Evolutionary conservation across 2,113 vertebrate genomes (phyloP).

Genomic region (Charadrius vociferus): DNA sequence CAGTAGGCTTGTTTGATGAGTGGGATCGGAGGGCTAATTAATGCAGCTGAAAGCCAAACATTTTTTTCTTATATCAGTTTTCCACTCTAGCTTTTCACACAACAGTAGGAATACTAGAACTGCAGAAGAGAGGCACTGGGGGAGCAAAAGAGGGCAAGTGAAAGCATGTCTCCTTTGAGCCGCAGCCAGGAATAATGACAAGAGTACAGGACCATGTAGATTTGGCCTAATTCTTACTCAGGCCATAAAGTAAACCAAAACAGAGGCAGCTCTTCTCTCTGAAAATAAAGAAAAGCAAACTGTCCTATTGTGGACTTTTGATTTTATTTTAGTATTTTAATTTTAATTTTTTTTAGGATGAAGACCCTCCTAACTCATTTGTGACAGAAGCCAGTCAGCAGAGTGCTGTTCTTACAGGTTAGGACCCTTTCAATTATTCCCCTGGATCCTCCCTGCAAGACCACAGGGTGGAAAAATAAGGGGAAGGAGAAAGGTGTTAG

Average conservation of each 20-base stretch:
- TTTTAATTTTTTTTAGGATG: slow-evolving; percentile 46
- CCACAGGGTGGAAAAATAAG: not conserved
- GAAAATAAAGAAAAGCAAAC: not conserved
- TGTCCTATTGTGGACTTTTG: not conserved
- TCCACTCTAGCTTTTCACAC: not conserved
- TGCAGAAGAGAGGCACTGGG: not conserved
- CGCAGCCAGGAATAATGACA: not conserved
- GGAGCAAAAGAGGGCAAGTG: not conserved
- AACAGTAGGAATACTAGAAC: not conserved
- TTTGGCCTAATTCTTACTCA: not conserved
- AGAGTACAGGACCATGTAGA: not conserved
- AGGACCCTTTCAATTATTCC: not conserved
- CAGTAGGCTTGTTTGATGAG: not conserved
- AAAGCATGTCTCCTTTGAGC: not conserved
- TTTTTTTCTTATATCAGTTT: not conserved
- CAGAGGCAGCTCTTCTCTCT: not conserved
- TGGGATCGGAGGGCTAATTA: not conserved
- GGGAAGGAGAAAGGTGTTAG: not conserved
- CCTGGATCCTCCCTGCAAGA: not conserved
- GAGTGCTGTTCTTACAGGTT: slow-evolving; percentile 41
- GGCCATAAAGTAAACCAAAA: not conserved
- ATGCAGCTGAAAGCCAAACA: not conserved
- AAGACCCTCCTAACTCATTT: slow-evolving; percentile 11
- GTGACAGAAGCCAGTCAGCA: slow-evolving; percentile 24
- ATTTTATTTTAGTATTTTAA: not conserved